Evolutionary conservation across 2,888 invertebrate genomes (phyloP), one percentile per base, ranked within the genome.

Genomic region (Drosophila flavopinicola): DNA sequence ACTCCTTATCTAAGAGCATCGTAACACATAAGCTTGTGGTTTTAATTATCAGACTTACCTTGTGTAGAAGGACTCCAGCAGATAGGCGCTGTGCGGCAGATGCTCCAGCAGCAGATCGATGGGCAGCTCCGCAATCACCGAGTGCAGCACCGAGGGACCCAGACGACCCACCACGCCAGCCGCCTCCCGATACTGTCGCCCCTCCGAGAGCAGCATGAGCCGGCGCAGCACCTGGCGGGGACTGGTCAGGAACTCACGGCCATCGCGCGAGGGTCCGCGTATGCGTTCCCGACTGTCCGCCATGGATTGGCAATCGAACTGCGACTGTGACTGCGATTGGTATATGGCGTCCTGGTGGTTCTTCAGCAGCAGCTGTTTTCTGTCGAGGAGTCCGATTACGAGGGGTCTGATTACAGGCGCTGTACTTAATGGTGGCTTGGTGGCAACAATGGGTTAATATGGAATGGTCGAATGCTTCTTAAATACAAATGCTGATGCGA

Each of bases 21-120:
- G n/a, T 37, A 29, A 30, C 10, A 29, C 67, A 44, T 59, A 59
- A 60, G n/a, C n/a, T n/a, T n/a, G n/a, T n/a, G n/a, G n/a, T n/a
- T n/a, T n/a, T n/a, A n/a, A n/a, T n/a, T n/a, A n/a, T n/a, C n/a
- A n/a, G n/a, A 10, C 92, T 92, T 77, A 94, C 95, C 94, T 93
- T 77, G 93, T 93, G 63, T 94, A 95, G 17, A 98, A 93, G 0
- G 97, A 96, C 90, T 98, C 98, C 76, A 98, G 92, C 42, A 98
- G 93, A 78, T 96, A 95, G 1, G 98, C 94, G 13, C 96, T 96
- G 89, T 96, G 96, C 1, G 98, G 98, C 90, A 98, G 92, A 2
- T 97, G 95, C 78, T 97, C 97, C n/a, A 97, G 94, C 76, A 98
- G 92, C 75, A 97, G 92, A 89, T 97, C 97, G 48, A 97, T 93